Conservation (phyloP, 2,113 vertebrate genomes). For the Bostrychus sinensis region DNA sequence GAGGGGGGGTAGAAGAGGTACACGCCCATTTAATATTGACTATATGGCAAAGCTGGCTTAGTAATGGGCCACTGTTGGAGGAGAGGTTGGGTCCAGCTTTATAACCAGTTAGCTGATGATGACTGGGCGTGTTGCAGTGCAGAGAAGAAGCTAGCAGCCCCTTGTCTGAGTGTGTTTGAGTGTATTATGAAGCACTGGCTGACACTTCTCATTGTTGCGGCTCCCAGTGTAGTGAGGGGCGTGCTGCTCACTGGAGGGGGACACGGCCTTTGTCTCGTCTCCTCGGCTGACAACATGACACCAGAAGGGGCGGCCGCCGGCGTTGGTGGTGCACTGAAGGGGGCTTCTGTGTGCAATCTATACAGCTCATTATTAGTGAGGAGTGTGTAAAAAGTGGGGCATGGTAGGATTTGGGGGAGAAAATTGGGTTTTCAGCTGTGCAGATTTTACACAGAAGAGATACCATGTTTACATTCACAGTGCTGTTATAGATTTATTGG, state of each 20-base stretch:
- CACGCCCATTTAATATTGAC: slow-evolving; percentile 68
- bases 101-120: slow-evolving; percentile 44
- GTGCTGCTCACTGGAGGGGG: slow-evolving; percentile 55
- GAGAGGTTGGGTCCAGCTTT: slow-evolving; percentile 48
- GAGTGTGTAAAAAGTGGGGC: not conserved
- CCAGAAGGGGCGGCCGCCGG: slow-evolving; percentile 1
- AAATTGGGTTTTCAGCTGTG: not conserved
- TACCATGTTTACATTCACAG: not conserved
- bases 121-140: slow-evolving; percentile 51
- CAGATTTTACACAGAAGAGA: not conserved
- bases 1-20: not conserved
- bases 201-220: slow-evolving; percentile 67
- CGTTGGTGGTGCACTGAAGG: not conserved
- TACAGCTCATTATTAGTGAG: not conserved
- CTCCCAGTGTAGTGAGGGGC: slow-evolving; percentile 60
- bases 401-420: not conserved
- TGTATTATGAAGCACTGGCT: slow-evolving; percentile 40
- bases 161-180: slow-evolving; percentile 15
- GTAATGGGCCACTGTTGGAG: slow-evolving; percentile 26
- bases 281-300: slow-evolving; percentile 31
- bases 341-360: not conserved
- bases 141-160: slow-evolving; percentile 25
- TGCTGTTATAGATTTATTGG: not conserved
- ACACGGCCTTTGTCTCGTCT: slow-evolving; percentile 71
- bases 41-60: slow-evolving; percentile 38